Evolutionary conservation across 1,140 invertebrate genomes (phyloP).

Genomic region (Neuroterus valhalla): DNA sequence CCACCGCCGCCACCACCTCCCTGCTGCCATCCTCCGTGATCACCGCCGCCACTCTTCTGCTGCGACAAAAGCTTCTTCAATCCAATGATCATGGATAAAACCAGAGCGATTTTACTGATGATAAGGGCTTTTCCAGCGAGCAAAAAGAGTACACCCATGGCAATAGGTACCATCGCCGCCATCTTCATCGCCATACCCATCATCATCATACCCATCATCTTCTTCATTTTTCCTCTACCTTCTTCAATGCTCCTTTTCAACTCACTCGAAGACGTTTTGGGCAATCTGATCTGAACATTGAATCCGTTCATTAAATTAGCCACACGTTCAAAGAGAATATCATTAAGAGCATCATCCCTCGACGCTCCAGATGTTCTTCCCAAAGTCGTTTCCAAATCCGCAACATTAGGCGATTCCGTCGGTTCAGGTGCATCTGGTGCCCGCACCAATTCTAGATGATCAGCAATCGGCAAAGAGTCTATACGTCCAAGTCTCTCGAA

Average conservation of each 20-base stretch:
- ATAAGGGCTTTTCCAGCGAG: slow-evolving; percentile 86
- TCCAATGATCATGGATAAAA: slow-evolving; percentile 85
- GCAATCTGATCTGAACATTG: slow-evolving; percentile 83
- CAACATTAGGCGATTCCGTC: slow-evolving; percentile 72
- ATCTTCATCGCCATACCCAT: slow-evolving; percentile 86
- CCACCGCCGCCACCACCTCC: slow-evolving; percentile 77
- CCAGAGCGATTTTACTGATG: slow-evolving; percentile 85
- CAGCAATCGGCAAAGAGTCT: slow-evolving; percentile 80
- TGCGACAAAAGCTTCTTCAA: slow-evolving; percentile 84
- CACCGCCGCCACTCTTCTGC: slow-evolving; percentile 78
- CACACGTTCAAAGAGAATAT: slow-evolving; percentile 82
- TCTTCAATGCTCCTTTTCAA: slow-evolving; percentile 83
- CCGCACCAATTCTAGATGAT: slow-evolving; percentile 80
- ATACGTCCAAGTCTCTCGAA: slow-evolving; percentile 83
- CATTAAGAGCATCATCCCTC: slow-evolving; percentile 80
- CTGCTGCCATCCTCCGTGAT: slow-evolving; percentile 61
- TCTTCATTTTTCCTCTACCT: slow-evolving; percentile 87
- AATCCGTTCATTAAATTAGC: slow-evolving; percentile 83
- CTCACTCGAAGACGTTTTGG: slow-evolving; percentile 81
- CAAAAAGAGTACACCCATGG: slow-evolving; percentile 84
- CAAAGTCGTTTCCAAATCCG: slow-evolving; percentile 80
- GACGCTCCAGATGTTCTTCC: slow-evolving; percentile 77
- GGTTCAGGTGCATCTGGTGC: slow-evolving; percentile 36
- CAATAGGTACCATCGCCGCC: slow-evolving; percentile 82
- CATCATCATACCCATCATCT: slow-evolving; percentile 89